Conservation (phyloP, 1,140 invertebrate genomes). For the Yoshiicerus persimilis region DNA sequence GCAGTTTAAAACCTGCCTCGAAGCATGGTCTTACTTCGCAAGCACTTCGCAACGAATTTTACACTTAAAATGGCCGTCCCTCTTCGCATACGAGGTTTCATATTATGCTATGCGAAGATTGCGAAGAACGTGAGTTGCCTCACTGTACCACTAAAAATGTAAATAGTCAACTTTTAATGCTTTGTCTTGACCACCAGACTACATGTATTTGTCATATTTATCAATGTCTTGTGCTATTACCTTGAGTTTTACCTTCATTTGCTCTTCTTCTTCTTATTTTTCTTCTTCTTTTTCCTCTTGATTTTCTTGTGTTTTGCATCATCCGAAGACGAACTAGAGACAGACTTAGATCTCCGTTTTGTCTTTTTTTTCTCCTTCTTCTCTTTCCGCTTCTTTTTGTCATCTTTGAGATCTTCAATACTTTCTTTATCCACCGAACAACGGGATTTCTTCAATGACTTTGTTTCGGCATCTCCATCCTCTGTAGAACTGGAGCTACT, state of each 20-base stretch:
- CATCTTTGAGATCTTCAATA: slow-evolving; percentile 15
- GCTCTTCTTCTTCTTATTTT: slow-evolving; percentile 45
- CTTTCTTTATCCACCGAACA: slow-evolving; percentile 27
- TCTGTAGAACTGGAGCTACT: slow-evolving; percentile 35
- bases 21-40: too few species aligned
- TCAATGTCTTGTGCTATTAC: background rate
- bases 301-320: background rate
- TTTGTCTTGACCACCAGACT: too few species aligned
- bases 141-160: too few species aligned
- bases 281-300: slow-evolving; percentile 29
- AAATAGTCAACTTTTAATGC: too few species aligned
- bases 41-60: too few species aligned
- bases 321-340: slow-evolving; percentile 28
- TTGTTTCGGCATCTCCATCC: slow-evolving; percentile 24
- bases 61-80: too few species aligned
- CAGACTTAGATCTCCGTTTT: slow-evolving; percentile 35
- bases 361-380: slow-evolving; percentile 44
- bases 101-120: too few species aligned
- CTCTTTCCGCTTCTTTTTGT: slow-evolving; percentile 43
- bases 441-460: slow-evolving; percentile 1
- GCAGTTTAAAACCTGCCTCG: too few species aligned
- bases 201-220: too few species aligned
- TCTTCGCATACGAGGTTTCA: too few species aligned
- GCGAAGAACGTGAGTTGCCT: too few species aligned
- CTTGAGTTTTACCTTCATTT: slow-evolving; percentile 29